phyloP scores from a whole-genome alignment of 1,140 invertebrate genomes.

The Aphelenchoides avenae region DNA sequence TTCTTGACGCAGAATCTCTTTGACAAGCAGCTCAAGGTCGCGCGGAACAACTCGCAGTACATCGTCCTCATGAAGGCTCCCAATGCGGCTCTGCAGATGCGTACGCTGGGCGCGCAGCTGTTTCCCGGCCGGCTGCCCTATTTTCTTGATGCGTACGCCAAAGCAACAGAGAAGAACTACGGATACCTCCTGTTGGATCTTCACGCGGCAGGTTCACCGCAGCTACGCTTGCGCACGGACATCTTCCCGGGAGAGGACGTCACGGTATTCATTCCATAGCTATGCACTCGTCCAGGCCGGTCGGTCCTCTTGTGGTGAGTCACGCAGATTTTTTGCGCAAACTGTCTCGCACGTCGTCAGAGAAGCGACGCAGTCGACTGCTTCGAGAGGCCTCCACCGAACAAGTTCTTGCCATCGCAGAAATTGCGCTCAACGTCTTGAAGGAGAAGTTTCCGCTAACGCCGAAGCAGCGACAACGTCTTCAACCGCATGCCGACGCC shows the following conservation, averaged over 20 bases:
- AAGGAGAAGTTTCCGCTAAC: slow-evolving; percentile 9
- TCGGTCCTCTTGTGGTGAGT: background rate
- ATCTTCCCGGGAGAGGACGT: slow-evolving; percentile 8
- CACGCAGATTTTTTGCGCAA: background rate
- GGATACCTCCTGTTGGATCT: too few relatives aligned
- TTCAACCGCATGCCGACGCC: slow-evolving; percentile 17
- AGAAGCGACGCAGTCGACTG: background rate
- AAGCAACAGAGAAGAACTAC: slow-evolving; percentile 7
- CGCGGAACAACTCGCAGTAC: slow-evolving; percentile 10
- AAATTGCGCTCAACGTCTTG: slow-evolving; percentile 24
- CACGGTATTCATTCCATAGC: slow-evolving; percentile 29
- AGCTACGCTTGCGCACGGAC: background rate
- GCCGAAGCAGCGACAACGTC: slow-evolving; percentile 12
- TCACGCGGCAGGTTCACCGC: background rate
- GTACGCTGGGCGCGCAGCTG: slow-evolving; percentile 12
- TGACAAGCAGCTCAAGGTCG: slow-evolving; percentile 9
- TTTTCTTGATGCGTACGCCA: slow-evolving; percentile 18
- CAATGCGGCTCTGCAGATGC: background rate
- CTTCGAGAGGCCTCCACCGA: background rate
- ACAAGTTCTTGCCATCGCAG: slow-evolving; percentile 13
- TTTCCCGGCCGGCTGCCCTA: slow-evolving; percentile 16
- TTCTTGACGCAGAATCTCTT: slow-evolving; percentile 12
- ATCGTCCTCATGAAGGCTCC: slow-evolving; percentile 14
- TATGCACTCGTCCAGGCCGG: too few relatives aligned
- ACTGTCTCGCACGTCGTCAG: background rate